A percentile compares a stretch with the other conserved stretches of the same genome.
phyloP scores from a whole-genome alignment of 1,140 invertebrate species.

The Planococcus citri region DNA sequence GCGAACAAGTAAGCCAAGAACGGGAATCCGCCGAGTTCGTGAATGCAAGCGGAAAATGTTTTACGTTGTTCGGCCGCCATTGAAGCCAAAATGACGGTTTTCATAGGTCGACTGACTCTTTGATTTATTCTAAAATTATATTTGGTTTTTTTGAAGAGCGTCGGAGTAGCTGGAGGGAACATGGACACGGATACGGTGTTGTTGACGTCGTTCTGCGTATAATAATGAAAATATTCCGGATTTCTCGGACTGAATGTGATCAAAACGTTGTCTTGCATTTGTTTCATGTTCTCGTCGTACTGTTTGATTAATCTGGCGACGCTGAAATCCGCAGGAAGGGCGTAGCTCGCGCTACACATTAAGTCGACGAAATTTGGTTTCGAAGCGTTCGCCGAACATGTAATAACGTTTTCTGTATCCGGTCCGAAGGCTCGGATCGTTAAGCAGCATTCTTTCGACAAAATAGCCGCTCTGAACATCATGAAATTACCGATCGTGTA shows the following conservation, averaged over 20 bases:
- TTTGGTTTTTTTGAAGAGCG: constrained; percentile 22
- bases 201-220: background rate
- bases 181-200: constrained; percentile 12
- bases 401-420: constrained; percentile 22
- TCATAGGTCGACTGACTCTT: constrained; percentile 11
- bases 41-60: constrained; percentile 15
- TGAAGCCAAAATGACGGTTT: constrained; percentile 22
- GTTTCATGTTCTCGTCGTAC: constrained; percentile 22
- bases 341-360: background rate
- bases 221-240: background rate
- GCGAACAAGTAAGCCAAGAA: constrained; percentile 23
- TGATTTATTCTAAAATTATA: constrained; percentile 21
- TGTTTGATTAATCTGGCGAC: background rate
- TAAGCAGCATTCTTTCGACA: constrained; percentile 35
- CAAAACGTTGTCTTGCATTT: constrained; percentile 15
- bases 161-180: constrained; percentile 23
- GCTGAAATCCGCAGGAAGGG: background rate
- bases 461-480: constrained; percentile 39
- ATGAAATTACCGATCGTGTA: constrained; percentile 42
- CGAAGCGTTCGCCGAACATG: constrained; percentile 21
- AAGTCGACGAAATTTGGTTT: constrained; percentile 23
- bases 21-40: constrained; percentile 23
- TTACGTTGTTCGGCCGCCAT: constrained; percentile 13
- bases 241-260: background rate
- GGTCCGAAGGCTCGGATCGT: constrained; percentile 23